Evolutionary conservation across 2,888 invertebrate genomes (phyloP).

Genomic region (Unio delphinus): DNA sequence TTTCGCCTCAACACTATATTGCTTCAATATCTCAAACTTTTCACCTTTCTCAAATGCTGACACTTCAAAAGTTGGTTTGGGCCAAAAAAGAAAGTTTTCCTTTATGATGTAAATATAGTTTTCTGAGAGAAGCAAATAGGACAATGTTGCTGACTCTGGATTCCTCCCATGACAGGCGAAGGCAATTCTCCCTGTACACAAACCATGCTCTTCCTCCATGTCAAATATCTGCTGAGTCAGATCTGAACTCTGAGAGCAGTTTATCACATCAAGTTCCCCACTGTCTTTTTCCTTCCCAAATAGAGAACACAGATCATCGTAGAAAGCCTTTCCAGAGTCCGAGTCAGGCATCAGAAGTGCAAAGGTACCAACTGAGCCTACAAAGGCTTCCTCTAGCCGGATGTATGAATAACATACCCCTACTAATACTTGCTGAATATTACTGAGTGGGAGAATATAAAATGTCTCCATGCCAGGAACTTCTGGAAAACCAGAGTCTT

Average conservation of each 20-base stretch:
- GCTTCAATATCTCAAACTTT: slow-evolving; percentile 55
- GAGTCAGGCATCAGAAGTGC: slow-evolving; percentile 56
- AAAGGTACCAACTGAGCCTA: slow-evolving; percentile 63
- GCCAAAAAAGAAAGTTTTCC: slow-evolving; percentile 54
- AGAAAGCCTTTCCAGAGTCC: slow-evolving; percentile 54
- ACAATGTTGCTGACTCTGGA: slow-evolving; percentile 28
- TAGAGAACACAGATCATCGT: slow-evolving; percentile 44
- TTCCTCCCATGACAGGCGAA: slow-evolving; percentile 43
- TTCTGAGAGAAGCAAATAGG: slow-evolving; percentile 60
- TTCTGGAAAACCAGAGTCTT: slow-evolving; percentile 42
- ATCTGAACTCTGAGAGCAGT: slow-evolving; percentile 48
- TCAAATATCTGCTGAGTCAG: slow-evolving; percentile 49
- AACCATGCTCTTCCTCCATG: slow-evolving; percentile 46
- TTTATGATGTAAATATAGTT: slow-evolving; percentile 62
- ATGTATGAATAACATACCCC: slow-evolving; percentile 61
- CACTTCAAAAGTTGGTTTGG: slow-evolving; percentile 60
- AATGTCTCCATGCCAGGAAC: slow-evolving; percentile 62
- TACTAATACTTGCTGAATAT: slow-evolving; percentile 64
- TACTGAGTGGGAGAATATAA: slow-evolving; percentile 61
- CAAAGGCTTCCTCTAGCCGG: slow-evolving; percentile 66
- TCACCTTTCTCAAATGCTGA: slow-evolving; percentile 37
- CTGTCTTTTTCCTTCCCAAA: slow-evolving; percentile 22
- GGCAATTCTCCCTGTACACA: slow-evolving; percentile 54
- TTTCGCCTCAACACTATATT: slow-evolving; percentile 57
- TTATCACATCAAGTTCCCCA: slow-evolving; percentile 39